Base-by-base conservation (phyloP, 2,797 vertebrate genomes). In the Eptatretus atami region DNA sequence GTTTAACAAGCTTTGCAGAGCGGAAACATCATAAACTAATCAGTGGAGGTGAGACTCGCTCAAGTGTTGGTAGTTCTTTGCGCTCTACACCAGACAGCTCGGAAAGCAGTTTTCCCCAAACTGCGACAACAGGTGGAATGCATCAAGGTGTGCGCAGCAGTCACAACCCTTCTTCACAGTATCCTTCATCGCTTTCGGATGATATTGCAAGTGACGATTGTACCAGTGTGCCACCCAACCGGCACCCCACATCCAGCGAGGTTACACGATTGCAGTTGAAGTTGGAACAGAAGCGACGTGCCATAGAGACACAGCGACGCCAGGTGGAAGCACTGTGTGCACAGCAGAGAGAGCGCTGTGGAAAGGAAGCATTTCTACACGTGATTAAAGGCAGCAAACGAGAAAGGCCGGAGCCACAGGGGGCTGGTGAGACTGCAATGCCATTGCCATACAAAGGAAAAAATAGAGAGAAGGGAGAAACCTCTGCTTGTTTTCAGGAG, bases 301-400 rank as follows among this genome's bases (percentile, higher is more conserved):
- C 92, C 9, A 99, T 99, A 15, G 92, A 99, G 73, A 86, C 92
- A 11, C 90, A 99, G 73, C 96, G 96, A 70, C 93, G 84, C 74
- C 94, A 94, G 71, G 82, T 99, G 66, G 92, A 99, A 70, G 90
- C 88, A 1, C 88, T 85, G 1, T 95, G 96, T 67, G 82, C 86
- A 0, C 78, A 77, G 63, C 86, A 95, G 68, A 77, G 92, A 53
- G 88, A 96, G 72, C 86, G 84, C 73, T 86, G 86, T 84, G 87
- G 90, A 53, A 82, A 85, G 70, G 93, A 83, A 0, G 86, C 83
- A 0, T 99, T 99, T 72, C 83, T 99, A 53, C 84, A 80, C 1
- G 83, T 96, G 13, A 87, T 98, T 12, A 94, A 88, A 71, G 85
- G 81, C 73, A 86, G 57, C 12, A 61, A 61, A 24, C 15, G 24